These are phyloP conservation scores for Pygoscelis antarcticus DNA, from an alignment of 2,113 vertebrate genomes.

Conservation along the genomic window DNA sequence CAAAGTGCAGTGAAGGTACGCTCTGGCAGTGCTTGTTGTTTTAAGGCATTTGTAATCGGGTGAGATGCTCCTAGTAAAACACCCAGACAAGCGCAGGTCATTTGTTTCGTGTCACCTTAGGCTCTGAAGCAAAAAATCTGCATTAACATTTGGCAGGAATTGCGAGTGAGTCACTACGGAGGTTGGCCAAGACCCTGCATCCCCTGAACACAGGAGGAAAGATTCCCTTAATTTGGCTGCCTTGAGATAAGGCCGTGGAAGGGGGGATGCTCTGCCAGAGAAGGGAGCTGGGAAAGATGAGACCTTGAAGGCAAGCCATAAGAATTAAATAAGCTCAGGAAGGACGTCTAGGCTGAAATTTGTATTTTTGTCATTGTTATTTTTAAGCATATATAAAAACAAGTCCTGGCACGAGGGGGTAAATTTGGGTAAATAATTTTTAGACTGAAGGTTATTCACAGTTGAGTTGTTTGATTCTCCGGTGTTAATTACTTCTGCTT, in stretches of 20 bases:
- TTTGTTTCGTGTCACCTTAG: neutral
- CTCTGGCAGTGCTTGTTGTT: neutral
- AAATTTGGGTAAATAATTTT: neutral
- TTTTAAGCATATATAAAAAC: neutral
- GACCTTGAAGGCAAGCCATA: neutral
- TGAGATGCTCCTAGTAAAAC: neutral
- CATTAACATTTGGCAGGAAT: neutral
- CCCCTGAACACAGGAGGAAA: neutral
- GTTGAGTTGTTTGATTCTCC: neutral
- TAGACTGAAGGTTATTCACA: neutral
- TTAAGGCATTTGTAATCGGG: neutral
- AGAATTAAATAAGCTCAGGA: neutral
- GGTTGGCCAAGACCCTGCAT: rapidly evolving
- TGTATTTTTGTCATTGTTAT: neutral
- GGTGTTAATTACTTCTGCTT: neutral
- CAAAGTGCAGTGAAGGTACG: neutral
- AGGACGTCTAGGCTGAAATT: neutral
- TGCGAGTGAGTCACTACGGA: rapidly evolving
- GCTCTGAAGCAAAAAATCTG: neutral
- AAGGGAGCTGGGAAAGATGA: neutral
- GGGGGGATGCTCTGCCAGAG: neutral
- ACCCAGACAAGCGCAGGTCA: rapidly evolving
- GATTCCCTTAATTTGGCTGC: neutral
- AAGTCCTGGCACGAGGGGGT: neutral
- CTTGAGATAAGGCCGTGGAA: neutral